phyloP scores from a whole-genome alignment of 2,888 invertebrate genomes.

The Sphaeridia pumilis region DNA sequence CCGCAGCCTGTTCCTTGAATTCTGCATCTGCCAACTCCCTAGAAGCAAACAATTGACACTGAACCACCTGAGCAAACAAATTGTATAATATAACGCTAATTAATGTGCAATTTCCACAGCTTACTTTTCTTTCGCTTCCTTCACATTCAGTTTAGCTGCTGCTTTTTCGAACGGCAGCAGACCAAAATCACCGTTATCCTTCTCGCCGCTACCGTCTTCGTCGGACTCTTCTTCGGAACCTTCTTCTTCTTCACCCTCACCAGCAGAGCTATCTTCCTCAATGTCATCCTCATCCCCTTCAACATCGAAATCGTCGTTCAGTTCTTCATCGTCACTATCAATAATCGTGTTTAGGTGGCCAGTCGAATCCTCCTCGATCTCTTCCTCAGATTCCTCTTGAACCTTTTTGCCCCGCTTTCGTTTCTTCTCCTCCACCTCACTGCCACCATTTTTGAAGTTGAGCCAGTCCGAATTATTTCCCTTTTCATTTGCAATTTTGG shows the following conservation, averaged over 20 bases:
- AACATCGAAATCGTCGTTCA: conserved; percentile 13
- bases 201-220: conserved; percentile 38
- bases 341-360: neutral
- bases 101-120: conserved; percentile 15
- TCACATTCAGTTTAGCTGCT: conserved; percentile 62
- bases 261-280: conserved; percentile 21
- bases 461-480: conserved; percentile 3
- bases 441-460: conserved; percentile 2
- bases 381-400: conserved; percentile 37
- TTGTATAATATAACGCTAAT: no score
- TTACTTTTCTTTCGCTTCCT: conserved; percentile 53
- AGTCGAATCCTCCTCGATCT: no score
- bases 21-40: conserved; percentile 66
- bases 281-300: no score
- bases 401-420: no score
- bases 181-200: conserved; percentile 55
- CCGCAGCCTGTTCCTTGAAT: conserved; percentile 59
- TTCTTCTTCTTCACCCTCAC: conserved; percentile 25
- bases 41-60: conserved; percentile 17
- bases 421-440: conserved; percentile 12
- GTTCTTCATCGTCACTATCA: neutral
- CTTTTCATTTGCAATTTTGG: neutral
- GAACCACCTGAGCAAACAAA: no score
- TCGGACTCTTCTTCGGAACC: conserved; percentile 17
- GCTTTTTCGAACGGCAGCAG: conserved; percentile 76